Evolutionary conservation across 2,113 vertebrate genomes (phyloP).

Genomic region (Balaeniceps rex): DNA sequence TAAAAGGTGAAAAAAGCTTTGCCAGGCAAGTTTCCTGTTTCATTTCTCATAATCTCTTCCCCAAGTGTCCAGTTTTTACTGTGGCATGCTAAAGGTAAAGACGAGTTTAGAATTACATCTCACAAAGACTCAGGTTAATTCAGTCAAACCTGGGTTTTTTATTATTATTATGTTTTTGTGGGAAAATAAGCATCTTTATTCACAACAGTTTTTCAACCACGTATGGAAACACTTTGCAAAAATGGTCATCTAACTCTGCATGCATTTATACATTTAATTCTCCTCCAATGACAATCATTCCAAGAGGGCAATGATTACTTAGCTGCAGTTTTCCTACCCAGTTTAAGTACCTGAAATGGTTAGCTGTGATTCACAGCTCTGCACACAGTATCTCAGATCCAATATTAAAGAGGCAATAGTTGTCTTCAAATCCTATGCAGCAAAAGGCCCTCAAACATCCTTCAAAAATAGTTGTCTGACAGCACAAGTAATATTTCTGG

Average conservation of each 20-base stretch:
- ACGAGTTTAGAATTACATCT: neutral
- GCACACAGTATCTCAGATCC: neutral
- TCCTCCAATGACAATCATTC: neutral
- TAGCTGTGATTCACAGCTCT: neutral
- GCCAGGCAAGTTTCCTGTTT: neutral
- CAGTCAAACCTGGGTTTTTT: neutral
- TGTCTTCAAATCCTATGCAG: neutral
- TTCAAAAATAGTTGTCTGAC: neutral
- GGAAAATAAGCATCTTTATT: neutral
- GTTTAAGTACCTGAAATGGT: neutral
- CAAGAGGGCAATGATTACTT: neutral
- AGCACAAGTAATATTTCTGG: neutral
- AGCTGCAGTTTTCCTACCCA: neutral
- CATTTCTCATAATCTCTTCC: neutral
- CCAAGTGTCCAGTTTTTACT: neutral
- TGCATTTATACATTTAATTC: neutral
- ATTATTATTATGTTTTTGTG: neutral
- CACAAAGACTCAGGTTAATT: neutral
- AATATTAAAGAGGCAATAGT: neutral
- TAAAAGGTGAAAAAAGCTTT: conserved; percentile 20
- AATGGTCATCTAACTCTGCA: neutral
- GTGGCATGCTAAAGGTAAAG: neutral
- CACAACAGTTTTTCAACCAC: neutral
- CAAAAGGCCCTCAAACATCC: neutral
- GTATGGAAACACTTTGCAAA: neutral